Percentiles rank a stretch among this genome's conserved stretches.
These are phyloP conservation scores for Aporophyla nigra DNA, from an alignment of 2,888 invertebrate species.

Conservation along the genomic window DNA sequence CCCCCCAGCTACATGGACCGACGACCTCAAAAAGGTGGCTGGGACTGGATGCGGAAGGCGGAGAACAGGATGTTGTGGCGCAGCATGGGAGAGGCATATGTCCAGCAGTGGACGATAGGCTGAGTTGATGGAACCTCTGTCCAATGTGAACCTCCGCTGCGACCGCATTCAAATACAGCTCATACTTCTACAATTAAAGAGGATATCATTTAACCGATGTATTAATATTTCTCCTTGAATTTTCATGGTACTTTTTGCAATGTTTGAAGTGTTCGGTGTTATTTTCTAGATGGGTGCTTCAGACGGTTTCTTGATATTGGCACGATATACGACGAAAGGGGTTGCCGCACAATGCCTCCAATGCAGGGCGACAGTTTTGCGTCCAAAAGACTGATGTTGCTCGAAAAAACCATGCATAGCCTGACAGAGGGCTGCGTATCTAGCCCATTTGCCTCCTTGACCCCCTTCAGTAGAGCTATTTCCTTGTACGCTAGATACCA, in stretches of 20 bases:
- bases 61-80: too few relatives aligned
- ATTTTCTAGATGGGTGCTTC: conserved; percentile 68
- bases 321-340: conserved; percentile 72
- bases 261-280: background rate
- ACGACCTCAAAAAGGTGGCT: too few relatives aligned
- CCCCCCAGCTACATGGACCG: too few relatives aligned
- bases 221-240: background rate
- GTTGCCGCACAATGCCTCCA: conserved; percentile 73
- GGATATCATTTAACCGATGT: background rate
- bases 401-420: conserved; percentile 68
- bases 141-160: background rate
- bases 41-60: too few relatives aligned
- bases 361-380: conserved; percentile 64
- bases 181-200: background rate
- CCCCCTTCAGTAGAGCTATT: conserved; percentile 76
- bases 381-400: conserved; percentile 61
- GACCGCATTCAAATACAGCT: too few relatives aligned
- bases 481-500: conserved; percentile 78
- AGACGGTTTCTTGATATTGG: conserved; percentile 74
- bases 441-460: conserved; percentile 77
- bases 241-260: background rate
- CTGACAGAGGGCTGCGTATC: conserved; percentile 71
- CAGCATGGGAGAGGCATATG: too few relatives aligned
- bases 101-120: too few relatives aligned
- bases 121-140: too few relatives aligned